Percentiles rank a stretch among this genome's conserved stretches.
phyloP scores from a whole-genome alignment of 2,113 vertebrate species.

The Nibea coibor region DNA sequence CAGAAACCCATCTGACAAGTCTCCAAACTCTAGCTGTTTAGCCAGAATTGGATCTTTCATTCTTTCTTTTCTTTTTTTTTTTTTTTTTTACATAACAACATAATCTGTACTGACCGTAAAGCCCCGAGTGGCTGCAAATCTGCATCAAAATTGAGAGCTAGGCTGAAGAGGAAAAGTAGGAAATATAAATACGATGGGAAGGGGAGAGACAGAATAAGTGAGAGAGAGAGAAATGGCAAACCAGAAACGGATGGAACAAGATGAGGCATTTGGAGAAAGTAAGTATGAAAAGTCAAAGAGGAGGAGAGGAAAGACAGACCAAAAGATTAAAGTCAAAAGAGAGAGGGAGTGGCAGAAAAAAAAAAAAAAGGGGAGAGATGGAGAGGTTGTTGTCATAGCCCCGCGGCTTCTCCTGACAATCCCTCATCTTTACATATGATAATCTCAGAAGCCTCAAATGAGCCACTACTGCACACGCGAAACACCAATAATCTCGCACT shows the following conservation, averaged over 20 bases:
- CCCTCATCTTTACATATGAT: slow-evolving; percentile 81
- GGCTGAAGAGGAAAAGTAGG: slow-evolving; percentile 11
- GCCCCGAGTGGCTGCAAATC: not conserved
- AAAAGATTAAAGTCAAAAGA: slow-evolving; percentile 31
- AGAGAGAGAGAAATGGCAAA: slow-evolving; percentile 10
- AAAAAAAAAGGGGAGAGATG: slow-evolving; percentile 43
- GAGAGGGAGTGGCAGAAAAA: slow-evolving; percentile 42
- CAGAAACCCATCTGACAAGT: slow-evolving; percentile 30
- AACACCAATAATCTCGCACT: slow-evolving; percentile 76
- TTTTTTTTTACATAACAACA: not conserved
- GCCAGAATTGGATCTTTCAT: slow-evolving; percentile 2
- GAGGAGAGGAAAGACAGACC: slow-evolving; percentile 13
- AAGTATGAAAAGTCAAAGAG: slow-evolving; percentile 26
- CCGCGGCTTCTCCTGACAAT: slow-evolving; percentile 61
- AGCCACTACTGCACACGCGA: slow-evolving; percentile 58
- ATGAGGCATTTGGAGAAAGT: slow-evolving; percentile 24
- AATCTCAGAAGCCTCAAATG: slow-evolving; percentile 72
- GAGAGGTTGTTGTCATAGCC: slow-evolving; percentile 62
- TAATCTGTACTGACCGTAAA: slow-evolving; percentile 38
- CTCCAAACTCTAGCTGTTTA: slow-evolving; percentile 14
- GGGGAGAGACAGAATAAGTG: slow-evolving; percentile 1
- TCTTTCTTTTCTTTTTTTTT: not conserved
- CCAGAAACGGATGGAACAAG: slow-evolving; percentile 32
- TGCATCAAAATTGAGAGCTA: slow-evolving; percentile 35
- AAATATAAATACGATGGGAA: slow-evolving; percentile 29